Percentiles rank a stretch among this genome's conserved stretches.
phyloP scores from a whole-genome alignment of 2,113 vertebrate species.

The Nibea coibor region DNA sequence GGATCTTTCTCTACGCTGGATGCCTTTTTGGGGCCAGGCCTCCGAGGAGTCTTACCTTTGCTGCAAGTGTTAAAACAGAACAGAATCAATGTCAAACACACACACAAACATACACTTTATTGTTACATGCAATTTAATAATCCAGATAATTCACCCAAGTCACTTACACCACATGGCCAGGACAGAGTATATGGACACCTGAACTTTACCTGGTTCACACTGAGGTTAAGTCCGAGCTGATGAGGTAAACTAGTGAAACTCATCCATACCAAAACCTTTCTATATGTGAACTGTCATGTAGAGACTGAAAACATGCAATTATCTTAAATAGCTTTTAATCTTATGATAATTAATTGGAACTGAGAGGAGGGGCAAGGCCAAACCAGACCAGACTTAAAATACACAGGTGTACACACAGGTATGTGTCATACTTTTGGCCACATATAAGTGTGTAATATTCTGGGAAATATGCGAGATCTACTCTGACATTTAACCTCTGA shows the following conservation, averaged over 20 bases:
- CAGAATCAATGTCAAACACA: background rate
- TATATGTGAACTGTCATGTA: background rate
- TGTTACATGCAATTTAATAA: background rate
- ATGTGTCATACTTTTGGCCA: background rate
- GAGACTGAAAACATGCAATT: background rate
- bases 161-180: background rate
- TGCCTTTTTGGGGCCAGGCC: constrained; percentile 80
- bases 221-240: background rate
- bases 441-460: too few relatives aligned
- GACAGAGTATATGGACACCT: background rate
- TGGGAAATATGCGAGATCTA: background rate
- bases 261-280: background rate
- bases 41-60: constrained; percentile 84
- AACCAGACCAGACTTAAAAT: background rate
- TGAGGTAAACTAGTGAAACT: background rate
- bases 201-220: background rate
- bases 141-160: background rate
- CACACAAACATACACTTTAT: background rate
- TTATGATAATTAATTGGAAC: background rate
- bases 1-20: constrained; percentile 86
- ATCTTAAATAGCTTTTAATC: background rate
- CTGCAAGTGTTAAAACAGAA: constrained; percentile 54
- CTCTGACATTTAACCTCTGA: background rate
- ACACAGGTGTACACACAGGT: background rate
- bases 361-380: background rate